Conservation (phyloP, 2,797 vertebrate species). For the Centroberyx gerrardi region DNA sequence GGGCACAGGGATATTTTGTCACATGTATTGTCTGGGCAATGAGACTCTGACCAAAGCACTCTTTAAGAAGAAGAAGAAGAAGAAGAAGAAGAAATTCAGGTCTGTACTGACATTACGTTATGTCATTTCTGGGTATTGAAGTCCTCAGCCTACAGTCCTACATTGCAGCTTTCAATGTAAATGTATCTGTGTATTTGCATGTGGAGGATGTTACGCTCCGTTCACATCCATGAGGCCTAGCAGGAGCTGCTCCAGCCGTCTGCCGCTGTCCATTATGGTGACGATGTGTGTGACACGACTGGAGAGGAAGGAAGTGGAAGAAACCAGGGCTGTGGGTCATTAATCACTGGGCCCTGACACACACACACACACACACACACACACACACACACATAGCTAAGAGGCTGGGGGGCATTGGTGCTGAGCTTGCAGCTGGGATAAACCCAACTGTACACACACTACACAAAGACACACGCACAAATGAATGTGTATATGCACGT, state of each 20-base stretch:
- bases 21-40: background rate
- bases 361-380: constrained; percentile 46
- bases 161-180: constrained; percentile 33
- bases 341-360: constrained; percentile 82
- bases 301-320: constrained; percentile 82
- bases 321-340: constrained; percentile 77
- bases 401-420: constrained; percentile 28
- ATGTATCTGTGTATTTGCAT: constrained; percentile 55
- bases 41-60: background rate
- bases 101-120: too few species aligned
- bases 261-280: constrained; percentile 75
- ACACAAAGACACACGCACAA: constrained; percentile 25
- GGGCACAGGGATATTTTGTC: background rate
- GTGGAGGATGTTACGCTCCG: constrained; percentile 58
- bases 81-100: too few species aligned
- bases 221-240: constrained; percentile 56
- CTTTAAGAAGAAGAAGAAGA: too few species aligned
- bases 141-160: too few species aligned
- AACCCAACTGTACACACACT: constrained; percentile 45
- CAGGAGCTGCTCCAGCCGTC: constrained; percentile 64
- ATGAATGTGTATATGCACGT: constrained; percentile 30
- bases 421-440: constrained; percentile 66
- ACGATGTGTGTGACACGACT: constrained; percentile 79
- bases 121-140: too few species aligned
- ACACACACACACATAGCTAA: constrained; percentile 31